These are phyloP conservation scores for Drosophila antonietae DNA, from an alignment of 2,888 invertebrate genomes.

Conservation along the genomic window DNA sequence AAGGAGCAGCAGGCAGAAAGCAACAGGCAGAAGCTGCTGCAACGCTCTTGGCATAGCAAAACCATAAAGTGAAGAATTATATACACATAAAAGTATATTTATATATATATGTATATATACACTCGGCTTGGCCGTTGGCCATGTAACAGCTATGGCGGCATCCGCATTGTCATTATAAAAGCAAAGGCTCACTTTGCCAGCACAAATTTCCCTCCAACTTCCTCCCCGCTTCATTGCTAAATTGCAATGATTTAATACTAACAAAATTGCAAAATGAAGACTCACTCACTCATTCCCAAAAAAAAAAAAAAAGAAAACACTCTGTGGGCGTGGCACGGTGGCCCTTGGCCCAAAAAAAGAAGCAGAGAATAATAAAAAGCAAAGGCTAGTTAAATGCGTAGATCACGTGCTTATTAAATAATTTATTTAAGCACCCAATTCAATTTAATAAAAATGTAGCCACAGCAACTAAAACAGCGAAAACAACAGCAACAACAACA, in stretches of 20 bases:
- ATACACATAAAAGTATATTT: constrained; percentile 12
- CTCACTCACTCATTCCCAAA: constrained; percentile 53
- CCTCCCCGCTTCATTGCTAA: constrained; percentile 37
- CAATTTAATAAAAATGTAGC: constrained; percentile 80
- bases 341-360: constrained; percentile 67
- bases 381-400: constrained; percentile 53
- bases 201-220: neutral
- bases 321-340: constrained; percentile 60
- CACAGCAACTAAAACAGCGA: constrained; percentile 33
- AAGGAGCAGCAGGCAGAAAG: constrained; percentile 12
- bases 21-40: constrained; percentile 15
- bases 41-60: constrained; percentile 44
- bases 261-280: constrained; percentile 71
- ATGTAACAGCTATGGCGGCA: constrained; percentile 77
- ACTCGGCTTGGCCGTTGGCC: constrained; percentile 42
- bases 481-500: constrained; percentile 44
- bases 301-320: neutral
- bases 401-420: constrained; percentile 84
- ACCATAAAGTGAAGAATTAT: constrained; percentile 69
- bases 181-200: constrained; percentile 36
- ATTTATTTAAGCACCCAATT: constrained; percentile 84
- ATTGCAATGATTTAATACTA: constrained; percentile 80
- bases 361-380: constrained; percentile 24
- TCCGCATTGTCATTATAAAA: constrained; percentile 68
- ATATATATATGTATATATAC: constrained; percentile 19